A percentile compares a stretch with the other conserved stretches of the same genome.
These are phyloP conservation scores for Pterophyllum scalare DNA, from an alignment of 2,113 vertebrate species.

Conservation along the genomic window DNA sequence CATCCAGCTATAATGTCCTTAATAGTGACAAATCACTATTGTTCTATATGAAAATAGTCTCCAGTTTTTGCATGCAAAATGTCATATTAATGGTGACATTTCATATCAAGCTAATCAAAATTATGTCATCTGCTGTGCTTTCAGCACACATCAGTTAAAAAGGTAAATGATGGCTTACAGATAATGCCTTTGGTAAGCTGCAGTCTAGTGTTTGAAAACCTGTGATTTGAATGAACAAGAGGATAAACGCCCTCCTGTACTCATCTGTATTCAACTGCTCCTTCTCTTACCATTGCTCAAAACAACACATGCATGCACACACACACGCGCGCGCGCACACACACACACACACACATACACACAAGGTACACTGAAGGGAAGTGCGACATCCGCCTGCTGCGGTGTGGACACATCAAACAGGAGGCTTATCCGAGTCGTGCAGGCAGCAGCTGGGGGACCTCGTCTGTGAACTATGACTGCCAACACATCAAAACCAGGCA, in stretches of 20 bases:
- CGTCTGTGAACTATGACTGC: conserved; percentile 35
- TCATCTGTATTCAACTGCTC: conserved; percentile 34
- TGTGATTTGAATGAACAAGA: conserved; percentile 42
- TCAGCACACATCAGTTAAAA: conserved; percentile 18
- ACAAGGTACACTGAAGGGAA: conserved; percentile 5
- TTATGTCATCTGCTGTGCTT: neutral
- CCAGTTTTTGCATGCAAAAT: conserved; percentile 19
- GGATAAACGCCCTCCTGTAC: conserved; percentile 7
- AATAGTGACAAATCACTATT: neutral
- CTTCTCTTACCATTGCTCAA: conserved; percentile 1
- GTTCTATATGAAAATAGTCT: conserved; percentile 26
- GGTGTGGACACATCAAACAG: conserved; percentile 32
- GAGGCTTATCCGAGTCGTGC: conserved; percentile 33
- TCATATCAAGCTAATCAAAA: conserved; percentile 29
- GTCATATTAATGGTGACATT: neutral
- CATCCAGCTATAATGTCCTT: conserved; percentile 12
- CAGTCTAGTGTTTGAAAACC: conserved; percentile 18
- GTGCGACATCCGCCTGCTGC: conserved; percentile 1
- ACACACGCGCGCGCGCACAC: neutral
- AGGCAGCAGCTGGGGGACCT: conserved; percentile 31
- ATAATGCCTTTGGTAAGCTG: conserved; percentile 36
- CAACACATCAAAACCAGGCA: conserved; percentile 39
- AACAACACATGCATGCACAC: neutral
- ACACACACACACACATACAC: no score
- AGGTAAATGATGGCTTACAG: conserved; percentile 8